Evolutionary conservation across 2,888 invertebrate genomes (phyloP), one percentile per base, ranked within the genome.

Genomic region (Cataglyphis cursor): DNA sequence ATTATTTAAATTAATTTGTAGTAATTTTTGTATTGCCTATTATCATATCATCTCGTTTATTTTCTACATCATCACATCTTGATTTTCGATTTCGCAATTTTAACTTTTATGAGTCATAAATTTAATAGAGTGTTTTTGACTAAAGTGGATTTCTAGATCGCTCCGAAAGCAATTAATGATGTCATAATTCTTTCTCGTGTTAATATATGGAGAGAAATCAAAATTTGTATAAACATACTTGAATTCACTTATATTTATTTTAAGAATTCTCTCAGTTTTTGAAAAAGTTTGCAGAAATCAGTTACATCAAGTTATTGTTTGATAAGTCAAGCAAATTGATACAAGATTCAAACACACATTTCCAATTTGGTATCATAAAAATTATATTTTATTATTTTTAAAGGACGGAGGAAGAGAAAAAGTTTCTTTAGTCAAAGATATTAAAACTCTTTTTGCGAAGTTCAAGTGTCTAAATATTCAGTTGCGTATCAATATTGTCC

Each of bases 171-270:
- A 28, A n/a, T 64, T 62, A 62, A 31, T 31, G 74, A 64, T 15
- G 21, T 64, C 31, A 62, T 9, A 18, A 15, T 64, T 9, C 9
- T n/a, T 6, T 9, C n/a, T 62, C n/a, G 1, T n/a, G 21, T 44
- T 21, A 74, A 74, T 31, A 9, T 44, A 5, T 18, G 48, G 48
- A n/a, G 9, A 73, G 8, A n/a, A n/a, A 62, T 73, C 62, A n/a
- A 62, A 41, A 62, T 6, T 18, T 21, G 10, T 54, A 38, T 1
- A 41, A 51, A 70, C 5, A 68, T 18, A 73, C 41, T 64, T 62
- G 15, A 15, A 12, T 5, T 51, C n/a, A 8, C 51, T 15, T 15
- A 61, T 2, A 41, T 15, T 44, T 44, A n/a, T 64, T 74, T 44
- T 31, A 44, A 1, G 28, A 74, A 64, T 64, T 41, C 51, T n/a